Evolutionary conservation across 1,140 invertebrate species (phyloP).

Genomic region (Prorops nasuta): DNA sequence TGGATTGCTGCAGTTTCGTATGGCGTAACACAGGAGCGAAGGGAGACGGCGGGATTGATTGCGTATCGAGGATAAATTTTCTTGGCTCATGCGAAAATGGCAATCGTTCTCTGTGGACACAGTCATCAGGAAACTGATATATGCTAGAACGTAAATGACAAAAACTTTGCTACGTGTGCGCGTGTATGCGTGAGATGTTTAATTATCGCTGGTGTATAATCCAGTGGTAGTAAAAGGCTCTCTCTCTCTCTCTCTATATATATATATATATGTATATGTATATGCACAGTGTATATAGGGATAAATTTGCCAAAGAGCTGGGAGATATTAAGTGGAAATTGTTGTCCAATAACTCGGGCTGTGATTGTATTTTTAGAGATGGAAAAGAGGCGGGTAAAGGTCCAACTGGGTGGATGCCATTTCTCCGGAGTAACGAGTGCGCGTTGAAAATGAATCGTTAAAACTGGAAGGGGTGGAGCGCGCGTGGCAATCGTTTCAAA

Average conservation of each 20-base stretch:
- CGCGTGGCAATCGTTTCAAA: not conserved
- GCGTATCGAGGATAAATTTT: not conserved
- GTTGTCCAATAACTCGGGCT: constrained; percentile 21
- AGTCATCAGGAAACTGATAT: too few species aligned
- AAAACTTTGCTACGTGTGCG: too few species aligned
- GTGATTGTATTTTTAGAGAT: constrained; percentile 20
- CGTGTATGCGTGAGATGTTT: too few species aligned
- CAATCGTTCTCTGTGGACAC: too few species aligned
- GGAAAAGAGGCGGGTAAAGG: too few species aligned
- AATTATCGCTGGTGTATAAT: too few species aligned
- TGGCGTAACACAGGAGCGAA: not conserved
- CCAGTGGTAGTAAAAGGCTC: not conserved
- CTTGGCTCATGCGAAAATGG: not conserved
- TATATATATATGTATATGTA: not conserved
- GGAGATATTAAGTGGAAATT: not conserved
- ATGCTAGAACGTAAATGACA: too few species aligned
- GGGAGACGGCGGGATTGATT: not conserved
- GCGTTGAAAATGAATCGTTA: constrained; percentile 33
- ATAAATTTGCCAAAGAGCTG: not conserved
- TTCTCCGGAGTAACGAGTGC: not conserved
- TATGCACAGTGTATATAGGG: not conserved
- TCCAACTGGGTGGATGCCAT: not conserved
- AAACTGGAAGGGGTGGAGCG: constrained; percentile 17
- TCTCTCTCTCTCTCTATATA: not conserved
- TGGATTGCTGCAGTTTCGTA: constrained; percentile 5